Conservation (phyloP, 1,140 invertebrate genomes). For the Drosophila kepulauana region DNA sequence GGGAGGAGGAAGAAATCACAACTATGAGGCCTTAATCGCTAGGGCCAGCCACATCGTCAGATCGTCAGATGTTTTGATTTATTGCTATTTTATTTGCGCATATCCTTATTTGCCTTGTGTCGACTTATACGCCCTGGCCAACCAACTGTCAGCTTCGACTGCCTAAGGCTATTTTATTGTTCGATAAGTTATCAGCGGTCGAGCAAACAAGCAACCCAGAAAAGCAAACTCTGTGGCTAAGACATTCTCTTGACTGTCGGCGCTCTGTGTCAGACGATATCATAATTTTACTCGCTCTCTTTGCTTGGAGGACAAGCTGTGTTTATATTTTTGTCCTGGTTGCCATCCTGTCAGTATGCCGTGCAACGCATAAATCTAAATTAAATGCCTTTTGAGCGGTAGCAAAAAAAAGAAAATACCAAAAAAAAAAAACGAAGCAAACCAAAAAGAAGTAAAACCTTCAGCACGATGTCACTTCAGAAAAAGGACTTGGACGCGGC, state of each 20-base stretch:
- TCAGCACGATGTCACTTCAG: slow-evolving; percentile 76
- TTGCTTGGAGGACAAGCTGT: slow-evolving; percentile 50
- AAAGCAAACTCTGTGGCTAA: slow-evolving; percentile 31
- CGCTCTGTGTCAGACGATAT: slow-evolving; percentile 52
- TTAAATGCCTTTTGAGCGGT: slow-evolving; percentile 76
- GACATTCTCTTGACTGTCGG: slow-evolving; percentile 5
- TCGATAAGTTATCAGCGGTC: slow-evolving; percentile 76
- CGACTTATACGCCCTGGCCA: slow-evolving; percentile 49
- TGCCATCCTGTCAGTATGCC: slow-evolving; percentile 68
- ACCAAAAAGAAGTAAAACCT: slow-evolving; percentile 40
- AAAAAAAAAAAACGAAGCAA: not conserved
- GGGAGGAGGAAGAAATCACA: slow-evolving; percentile 52
- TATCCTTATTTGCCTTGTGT: slow-evolving; percentile 74
- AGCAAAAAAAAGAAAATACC: slow-evolving; percentile 14
- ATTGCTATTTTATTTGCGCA: slow-evolving; percentile 83
- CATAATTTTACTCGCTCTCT: slow-evolving; percentile 63
- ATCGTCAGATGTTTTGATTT: slow-evolving; percentile 82
- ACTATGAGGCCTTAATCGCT: slow-evolving; percentile 74
- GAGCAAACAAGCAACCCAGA: slow-evolving; percentile 54
- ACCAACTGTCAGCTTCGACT: slow-evolving; percentile 42
- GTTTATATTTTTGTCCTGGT: slow-evolving; percentile 56
- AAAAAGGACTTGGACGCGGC: slow-evolving; percentile 26
- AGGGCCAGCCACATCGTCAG: slow-evolving; percentile 72
- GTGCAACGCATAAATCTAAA: slow-evolving; percentile 79
- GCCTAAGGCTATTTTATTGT: slow-evolving; percentile 77